phyloP scores from a whole-genome alignment of 2,113 vertebrate species.

The Empidonax alnorum region DNA sequence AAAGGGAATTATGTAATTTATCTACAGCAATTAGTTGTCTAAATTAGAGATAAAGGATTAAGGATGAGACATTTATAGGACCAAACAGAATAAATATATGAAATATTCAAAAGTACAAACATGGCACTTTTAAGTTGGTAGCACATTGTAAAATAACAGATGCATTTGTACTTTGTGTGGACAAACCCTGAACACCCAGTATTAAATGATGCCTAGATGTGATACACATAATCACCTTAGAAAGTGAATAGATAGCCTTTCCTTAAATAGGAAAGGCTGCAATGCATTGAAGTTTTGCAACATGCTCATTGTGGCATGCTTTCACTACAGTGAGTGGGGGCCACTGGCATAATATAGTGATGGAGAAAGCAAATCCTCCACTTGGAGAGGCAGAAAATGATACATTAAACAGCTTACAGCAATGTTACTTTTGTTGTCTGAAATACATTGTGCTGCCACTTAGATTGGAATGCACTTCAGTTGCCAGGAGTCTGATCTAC shows the following conservation, averaged over 20 bases:
- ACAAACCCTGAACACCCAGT: not conserved
- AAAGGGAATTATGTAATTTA: constrained; percentile 56
- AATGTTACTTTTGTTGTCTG: not conserved
- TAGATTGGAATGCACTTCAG: not conserved
- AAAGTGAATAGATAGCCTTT: not conserved
- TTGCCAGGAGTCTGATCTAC: not conserved
- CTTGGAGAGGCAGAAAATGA: not conserved
- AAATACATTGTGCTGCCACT: not conserved
- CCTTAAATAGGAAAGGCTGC: not conserved
- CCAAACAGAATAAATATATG: constrained; percentile 31
- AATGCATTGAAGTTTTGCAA: not conserved
- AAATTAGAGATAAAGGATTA: constrained; percentile 65
- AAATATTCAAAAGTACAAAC: constrained; percentile 34
- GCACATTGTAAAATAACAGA: not conserved
- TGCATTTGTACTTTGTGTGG: not conserved
- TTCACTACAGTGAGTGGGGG: not conserved
- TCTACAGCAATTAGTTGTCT: constrained; percentile 64
- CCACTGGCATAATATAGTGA: not conserved
- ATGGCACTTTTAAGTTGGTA: not conserved
- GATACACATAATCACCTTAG: not conserved
- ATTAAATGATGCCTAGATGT: not conserved
- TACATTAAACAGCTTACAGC: not conserved
- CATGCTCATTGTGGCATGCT: not conserved
- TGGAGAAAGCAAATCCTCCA: not conserved
- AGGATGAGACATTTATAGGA: constrained; percentile 40